These are phyloP conservation scores for Artibeus lituratus DNA, from an alignment of 2,797 vertebrate species.

Conservation along the genomic window DNA sequence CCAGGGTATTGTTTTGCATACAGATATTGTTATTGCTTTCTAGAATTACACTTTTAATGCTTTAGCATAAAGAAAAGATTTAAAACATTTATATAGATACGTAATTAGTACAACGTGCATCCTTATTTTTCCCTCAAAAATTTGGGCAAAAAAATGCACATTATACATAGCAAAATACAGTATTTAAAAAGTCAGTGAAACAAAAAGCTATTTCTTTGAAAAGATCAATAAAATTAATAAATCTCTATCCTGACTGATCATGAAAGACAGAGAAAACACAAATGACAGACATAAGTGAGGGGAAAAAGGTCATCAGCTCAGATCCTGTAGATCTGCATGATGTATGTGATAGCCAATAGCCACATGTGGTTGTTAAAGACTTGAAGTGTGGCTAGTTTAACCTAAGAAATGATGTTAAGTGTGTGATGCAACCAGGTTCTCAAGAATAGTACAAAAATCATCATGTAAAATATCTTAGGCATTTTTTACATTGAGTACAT, in stretches of 20 bases:
- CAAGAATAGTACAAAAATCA: neutral
- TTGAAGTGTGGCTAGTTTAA: neutral
- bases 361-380: neutral
- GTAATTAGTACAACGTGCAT: too few relatives aligned
- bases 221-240: neutral
- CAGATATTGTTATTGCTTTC: too few relatives aligned
- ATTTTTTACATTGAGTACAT: neutral
- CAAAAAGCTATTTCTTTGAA: conserved; percentile 19
- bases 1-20: too few relatives aligned
- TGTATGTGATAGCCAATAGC: neutral
- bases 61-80: too few relatives aligned
- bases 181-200: neutral
- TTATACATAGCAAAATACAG: too few relatives aligned
- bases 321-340: neutral
- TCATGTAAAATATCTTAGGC: neutral
- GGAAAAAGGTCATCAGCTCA: neutral
- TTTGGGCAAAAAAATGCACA: too few relatives aligned
- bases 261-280: neutral
- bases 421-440: conserved; percentile 6
- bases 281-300: neutral
- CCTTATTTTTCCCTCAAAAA: too few relatives aligned
- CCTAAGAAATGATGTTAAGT: neutral
- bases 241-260: neutral
- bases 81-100: too few relatives aligned
- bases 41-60: too few relatives aligned